Evolutionary conservation across 2,888 invertebrate genomes (phyloP).

Genomic region (Copidosoma aretas): DNA sequence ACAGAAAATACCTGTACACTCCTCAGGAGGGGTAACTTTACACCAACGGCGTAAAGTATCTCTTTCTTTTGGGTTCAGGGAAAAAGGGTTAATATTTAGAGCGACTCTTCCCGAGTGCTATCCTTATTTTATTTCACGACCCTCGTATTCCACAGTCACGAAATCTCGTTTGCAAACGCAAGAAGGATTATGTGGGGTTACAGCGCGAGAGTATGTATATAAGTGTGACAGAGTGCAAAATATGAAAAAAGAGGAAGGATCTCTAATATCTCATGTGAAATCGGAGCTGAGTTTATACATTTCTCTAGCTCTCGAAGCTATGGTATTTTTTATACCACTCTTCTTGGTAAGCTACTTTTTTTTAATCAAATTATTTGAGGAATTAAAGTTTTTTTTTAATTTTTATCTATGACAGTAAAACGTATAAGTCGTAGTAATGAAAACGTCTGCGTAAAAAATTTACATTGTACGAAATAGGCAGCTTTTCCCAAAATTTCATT

Average conservation of each 20-base stretch:
- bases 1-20: slow-evolving; percentile 26
- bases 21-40: slow-evolving; percentile 29
- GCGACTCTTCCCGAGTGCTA: neutral
- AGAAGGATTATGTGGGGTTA: no score
- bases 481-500: no score
- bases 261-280: slow-evolving; percentile 19
- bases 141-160: neutral
- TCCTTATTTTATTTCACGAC: slow-evolving; percentile 23
- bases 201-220: no score
- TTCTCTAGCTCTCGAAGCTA: slow-evolving; percentile 32
- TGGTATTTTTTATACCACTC: neutral
- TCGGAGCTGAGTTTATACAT: slow-evolving; percentile 28
- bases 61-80: slow-evolving; percentile 6
- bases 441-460: no score
- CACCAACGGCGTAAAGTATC: slow-evolving; percentile 5
- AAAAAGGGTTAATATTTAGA: neutral
- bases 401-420: no score
- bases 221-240: no score
- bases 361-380: no score
- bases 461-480: no score
- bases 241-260: neutral
- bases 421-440: no score
- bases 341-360: no score
- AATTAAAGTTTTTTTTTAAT: no score
- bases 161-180: neutral